Evolutionary conservation across 2,797 vertebrate genomes (phyloP), one percentile per base, ranked within the genome.

Genomic region (Myotis myotis): DNA sequence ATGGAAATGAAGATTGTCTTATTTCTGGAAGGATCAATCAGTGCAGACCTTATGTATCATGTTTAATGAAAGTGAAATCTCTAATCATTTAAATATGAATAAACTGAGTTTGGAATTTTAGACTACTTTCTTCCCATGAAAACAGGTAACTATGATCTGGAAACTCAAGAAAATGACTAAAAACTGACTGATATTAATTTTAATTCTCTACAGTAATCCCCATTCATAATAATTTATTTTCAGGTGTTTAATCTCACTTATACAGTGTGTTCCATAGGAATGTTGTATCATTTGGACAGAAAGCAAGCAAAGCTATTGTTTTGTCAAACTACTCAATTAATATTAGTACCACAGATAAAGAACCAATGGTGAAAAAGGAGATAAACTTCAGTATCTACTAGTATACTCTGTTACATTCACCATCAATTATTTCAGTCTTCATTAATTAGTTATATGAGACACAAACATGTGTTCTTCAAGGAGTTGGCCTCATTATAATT

Each of bases 401-500:
- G 92, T 88, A 94, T 97, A 89, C 97, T 98, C 97, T 98, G 95
- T 98, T 98, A 98, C 98, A 96, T 96, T 96, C 93, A 96, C 97
- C 98, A 98, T 98, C 95, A 98, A 98, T 98, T 98, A 98, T 98
- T 98, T 98, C 97, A 95, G 72, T 79, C 97, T 96, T 98, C 98
- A 98, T 98, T 97, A 98, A 98, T 98, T 98, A 98, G 89, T 98
- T 95, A 98, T 91, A 89, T 1, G n/a, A 98, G 96, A 97, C 96
- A 98, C 97, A 98, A 98, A 97, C 95, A 96, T 97, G 97, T 22
- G 7, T 97, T 96, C 97, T 98, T 98, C 85, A 87, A 95, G 92
- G 71, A 94, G 6, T 0, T 93, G 76, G 85, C 44, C 96, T 97
- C 95, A 36, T 84, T 94, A 92, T 93, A 97, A 96, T 94, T 88